These are phyloP conservation scores for Drosophila orosa DNA, from an alignment of 1,140 invertebrate species.

Conservation along the genomic window DNA sequence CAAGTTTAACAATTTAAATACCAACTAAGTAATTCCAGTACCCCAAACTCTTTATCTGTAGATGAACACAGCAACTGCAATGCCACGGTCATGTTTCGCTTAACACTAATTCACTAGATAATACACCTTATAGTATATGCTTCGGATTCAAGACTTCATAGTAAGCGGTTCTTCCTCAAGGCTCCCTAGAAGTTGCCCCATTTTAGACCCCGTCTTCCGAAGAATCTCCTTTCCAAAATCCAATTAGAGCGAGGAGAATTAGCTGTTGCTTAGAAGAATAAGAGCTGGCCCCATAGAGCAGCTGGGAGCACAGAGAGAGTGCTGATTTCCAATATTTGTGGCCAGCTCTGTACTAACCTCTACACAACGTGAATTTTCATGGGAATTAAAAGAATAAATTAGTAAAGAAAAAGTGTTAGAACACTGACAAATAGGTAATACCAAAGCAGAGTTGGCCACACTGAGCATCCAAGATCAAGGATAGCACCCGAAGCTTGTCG, in stretches of 20 bases:
- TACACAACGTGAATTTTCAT: too few species aligned
- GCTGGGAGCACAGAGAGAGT: not conserved
- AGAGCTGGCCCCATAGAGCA: not conserved
- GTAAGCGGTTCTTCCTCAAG: not conserved
- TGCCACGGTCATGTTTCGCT: conserved; percentile 66
- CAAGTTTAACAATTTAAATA: conserved; percentile 10
- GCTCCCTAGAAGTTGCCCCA: not conserved
- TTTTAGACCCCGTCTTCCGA: not conserved
- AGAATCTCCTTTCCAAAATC: too few species aligned
- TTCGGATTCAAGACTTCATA: too few species aligned
- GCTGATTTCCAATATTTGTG: too few species aligned
- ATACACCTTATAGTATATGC: not conserved
- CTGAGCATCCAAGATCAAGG: not conserved
- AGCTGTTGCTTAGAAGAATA: not conserved
- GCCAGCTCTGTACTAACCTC: too few species aligned
- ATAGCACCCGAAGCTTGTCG: not conserved
- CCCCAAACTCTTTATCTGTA: conserved; percentile 24
- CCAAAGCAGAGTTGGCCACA: not conserved
- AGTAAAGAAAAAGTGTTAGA: too few species aligned
- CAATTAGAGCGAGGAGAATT: not conserved
- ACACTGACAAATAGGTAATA: too few species aligned
- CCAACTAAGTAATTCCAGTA: conserved; percentile 8
- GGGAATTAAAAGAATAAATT: too few species aligned
- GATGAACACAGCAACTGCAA: conserved; percentile 54
- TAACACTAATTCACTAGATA: conserved; percentile 39